phyloP scores from a whole-genome alignment of 2,113 vertebrate genomes.

The Oenanthe oenanthe region DNA sequence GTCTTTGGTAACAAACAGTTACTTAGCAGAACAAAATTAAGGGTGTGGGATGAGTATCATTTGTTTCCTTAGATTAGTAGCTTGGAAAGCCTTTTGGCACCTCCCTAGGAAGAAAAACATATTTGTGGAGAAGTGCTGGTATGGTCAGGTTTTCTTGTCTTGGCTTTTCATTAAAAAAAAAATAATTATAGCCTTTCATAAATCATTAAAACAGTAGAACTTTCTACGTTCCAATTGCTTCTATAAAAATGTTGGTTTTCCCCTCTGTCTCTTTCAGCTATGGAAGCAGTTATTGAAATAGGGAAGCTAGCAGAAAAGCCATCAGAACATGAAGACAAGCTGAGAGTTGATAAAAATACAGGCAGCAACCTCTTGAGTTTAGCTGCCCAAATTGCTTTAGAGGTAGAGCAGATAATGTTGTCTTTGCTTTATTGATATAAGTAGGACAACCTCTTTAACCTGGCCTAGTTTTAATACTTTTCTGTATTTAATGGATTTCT shows the following conservation, averaged over 20 bases:
- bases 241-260: background rate
- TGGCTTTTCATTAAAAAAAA: background rate
- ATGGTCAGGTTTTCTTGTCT: background rate
- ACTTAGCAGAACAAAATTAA: conserved; percentile 31
- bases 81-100: background rate
- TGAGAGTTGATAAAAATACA: conserved; percentile 68
- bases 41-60: background rate
- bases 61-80: conserved; percentile 1
- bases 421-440: background rate
- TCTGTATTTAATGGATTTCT: background rate
- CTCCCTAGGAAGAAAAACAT: background rate
- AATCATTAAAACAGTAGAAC: background rate
- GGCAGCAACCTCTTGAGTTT: conserved; percentile 79
- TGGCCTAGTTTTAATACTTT: background rate
- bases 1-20: conserved; percentile 15
- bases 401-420: conserved; percentile 73
- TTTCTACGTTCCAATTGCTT: background rate
- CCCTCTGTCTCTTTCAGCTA: conserved; percentile 74
- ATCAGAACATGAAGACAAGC: conserved; percentile 45
- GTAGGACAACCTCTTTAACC: background rate
- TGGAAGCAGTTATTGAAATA: conserved; percentile 77
- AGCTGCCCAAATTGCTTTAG: conserved; percentile 88
- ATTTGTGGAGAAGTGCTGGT: background rate
- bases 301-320: conserved; percentile 62
- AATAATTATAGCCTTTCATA: background rate